Conservation (phyloP, 1,140 invertebrate genomes). For the Bacillus rossius region DNA sequence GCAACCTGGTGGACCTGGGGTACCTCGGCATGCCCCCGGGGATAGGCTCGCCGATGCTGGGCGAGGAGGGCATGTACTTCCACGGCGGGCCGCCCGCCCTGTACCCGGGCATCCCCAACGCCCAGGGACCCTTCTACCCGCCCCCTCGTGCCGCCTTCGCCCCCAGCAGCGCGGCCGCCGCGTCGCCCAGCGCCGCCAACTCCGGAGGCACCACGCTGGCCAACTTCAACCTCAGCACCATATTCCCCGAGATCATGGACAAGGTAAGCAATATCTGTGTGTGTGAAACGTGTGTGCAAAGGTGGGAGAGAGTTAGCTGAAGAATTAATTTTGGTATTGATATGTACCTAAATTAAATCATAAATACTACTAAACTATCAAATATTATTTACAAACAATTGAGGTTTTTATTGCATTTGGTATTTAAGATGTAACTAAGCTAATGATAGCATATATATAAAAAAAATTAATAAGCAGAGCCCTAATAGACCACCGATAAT, state of each 20-base stretch:
- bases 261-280: constrained; percentile 42
- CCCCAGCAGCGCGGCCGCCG: neutral
- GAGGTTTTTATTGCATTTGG: too few relatives aligned
- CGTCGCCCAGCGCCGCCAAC: constrained; percentile 7
- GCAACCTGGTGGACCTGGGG: constrained; percentile 33
- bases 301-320: too few relatives aligned
- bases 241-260: constrained; percentile 62
- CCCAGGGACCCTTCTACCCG: constrained; percentile 7
- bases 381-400: too few relatives aligned
- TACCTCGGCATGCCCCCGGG: constrained; percentile 35
- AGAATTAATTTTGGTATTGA: too few relatives aligned
- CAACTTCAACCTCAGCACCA: constrained; percentile 61
- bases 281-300: too few relatives aligned
- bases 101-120: neutral
- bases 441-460: too few relatives aligned
- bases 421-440: too few relatives aligned
- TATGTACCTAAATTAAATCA: too few relatives aligned
- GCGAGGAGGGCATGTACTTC: constrained; percentile 3
- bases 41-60: constrained; percentile 34
- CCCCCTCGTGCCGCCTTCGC: neutral
- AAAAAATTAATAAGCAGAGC: too few relatives aligned
- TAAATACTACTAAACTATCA: too few relatives aligned
- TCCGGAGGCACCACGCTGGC: constrained; percentile 43
- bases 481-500: too few relatives aligned
- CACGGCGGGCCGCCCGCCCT: neutral